Base-by-base conservation (phyloP, 2,888 invertebrate species). In the Ormyrus thymus region DNA sequence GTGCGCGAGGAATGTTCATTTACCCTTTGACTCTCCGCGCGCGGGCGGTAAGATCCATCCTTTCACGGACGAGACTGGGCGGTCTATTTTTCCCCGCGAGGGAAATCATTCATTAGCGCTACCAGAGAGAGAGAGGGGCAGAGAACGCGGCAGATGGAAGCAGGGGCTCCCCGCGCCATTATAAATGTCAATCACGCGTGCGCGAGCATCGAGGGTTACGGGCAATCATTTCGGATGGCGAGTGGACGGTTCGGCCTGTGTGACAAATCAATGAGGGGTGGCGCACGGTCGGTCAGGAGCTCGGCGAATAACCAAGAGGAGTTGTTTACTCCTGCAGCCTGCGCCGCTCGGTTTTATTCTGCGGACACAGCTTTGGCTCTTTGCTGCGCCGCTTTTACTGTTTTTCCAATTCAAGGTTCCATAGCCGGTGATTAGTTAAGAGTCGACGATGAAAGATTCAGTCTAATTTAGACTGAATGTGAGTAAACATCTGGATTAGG, bases 121-220 rank as follows among this genome's bases (percentile, higher is more conserved):
- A 29, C 29, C 2, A 29, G 29, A 29, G 29, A 59, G 9, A 43
- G 55, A 7, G 7, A n/a, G 43, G 9, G 50, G 55, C n/a, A 9
- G 29, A 15, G 68, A 43, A 61, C 6, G 76, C 81, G 82, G 73
- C 81, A 81, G 82, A 81, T 81, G 82, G 82, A 81, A 80, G 29
- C 29, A 80, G 55, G 80, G 70, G 51, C 48, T 45, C 43, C 10
- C 6, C 43, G 50, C 48, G 64, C 81, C 79, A 82, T 82, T 82
- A 82, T 82, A 79, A 82, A 82, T 81, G 83, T 82, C 83, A 82
- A 82, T 83, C 83, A 83, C 69, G 78, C 62, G 64, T 11, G 51
- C 11, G 68, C 76, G 72, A 76, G 65, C 78, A 81, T 80, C 69
- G 82, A 78, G 76, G 76, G 56, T 43, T 74, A 66, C 76, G 61